Conservation (phyloP, 2,888 invertebrate species). For the Seira ritae region DNA sequence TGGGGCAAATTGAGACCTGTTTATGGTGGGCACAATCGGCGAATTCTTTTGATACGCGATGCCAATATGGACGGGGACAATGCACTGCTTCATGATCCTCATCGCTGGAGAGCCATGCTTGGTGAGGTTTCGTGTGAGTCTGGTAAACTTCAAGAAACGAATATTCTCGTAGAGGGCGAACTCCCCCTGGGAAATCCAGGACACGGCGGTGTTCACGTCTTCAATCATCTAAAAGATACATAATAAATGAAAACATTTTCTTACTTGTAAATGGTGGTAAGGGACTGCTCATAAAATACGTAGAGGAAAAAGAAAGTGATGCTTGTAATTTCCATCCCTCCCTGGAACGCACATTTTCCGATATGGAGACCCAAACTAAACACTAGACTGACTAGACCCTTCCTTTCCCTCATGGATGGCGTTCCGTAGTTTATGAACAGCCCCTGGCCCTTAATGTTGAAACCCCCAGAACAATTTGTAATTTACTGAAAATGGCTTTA, state of each 20-base stretch:
- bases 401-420: no score
- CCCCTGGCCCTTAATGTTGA: no score
- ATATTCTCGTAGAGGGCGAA: conserved; percentile 89
- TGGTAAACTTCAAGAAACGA: conserved; percentile 78
- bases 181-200: conserved; percentile 82
- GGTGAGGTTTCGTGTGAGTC: conserved; percentile 69
- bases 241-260: neutral
- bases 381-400: no score
- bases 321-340: no score
- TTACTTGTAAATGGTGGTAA: neutral
- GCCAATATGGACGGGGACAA: conserved; percentile 73
- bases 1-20: conserved; percentile 64
- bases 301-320: no score
- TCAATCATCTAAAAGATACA: conserved; percentile 72
- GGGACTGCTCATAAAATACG: neutral
- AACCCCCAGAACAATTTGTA: neutral
- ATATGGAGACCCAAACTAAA: no score
- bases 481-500: no score
- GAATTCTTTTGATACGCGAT: conserved; percentile 73
- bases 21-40: conserved; percentile 68
- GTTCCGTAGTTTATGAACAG: no score
- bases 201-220: conserved; percentile 81
- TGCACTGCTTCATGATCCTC: conserved; percentile 73
- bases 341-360: no score
- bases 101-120: conserved; percentile 70